A percentile compares a stretch with the other conserved stretches of the same genome.
Evolutionary conservation across 2,888 invertebrate genomes (phyloP).

Genomic region (Andrena bicolor): DNA sequence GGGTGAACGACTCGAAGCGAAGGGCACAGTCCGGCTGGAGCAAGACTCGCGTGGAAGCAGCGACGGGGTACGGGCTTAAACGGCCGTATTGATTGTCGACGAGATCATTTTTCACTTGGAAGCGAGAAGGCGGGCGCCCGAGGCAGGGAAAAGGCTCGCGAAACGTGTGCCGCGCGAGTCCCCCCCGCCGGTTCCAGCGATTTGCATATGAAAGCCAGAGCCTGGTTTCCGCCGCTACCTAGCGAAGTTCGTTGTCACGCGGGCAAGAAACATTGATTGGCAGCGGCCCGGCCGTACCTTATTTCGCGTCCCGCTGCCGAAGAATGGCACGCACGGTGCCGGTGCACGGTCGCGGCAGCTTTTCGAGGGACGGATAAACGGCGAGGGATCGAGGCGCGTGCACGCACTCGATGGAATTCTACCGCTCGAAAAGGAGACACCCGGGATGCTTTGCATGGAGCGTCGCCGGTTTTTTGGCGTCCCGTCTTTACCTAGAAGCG

Average conservation of each 20-base stretch:
- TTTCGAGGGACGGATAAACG: constrained; percentile 21
- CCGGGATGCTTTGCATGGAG: constrained; percentile 15
- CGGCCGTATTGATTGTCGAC: constrained; percentile 67
- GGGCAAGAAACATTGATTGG: constrained; percentile 55
- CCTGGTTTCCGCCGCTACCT: constrained; percentile 53
- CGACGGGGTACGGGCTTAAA: constrained; percentile 47
- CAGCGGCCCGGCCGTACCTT: constrained; percentile 48
- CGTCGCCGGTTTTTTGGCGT: constrained; percentile 5
- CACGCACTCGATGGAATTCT: constrained; percentile 22
- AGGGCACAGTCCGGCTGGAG: neutral
- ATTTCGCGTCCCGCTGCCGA: constrained; percentile 22
- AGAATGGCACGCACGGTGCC: constrained; percentile 18
- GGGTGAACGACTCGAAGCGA: neutral
- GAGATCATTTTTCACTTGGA: constrained; percentile 68
- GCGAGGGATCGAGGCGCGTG: neutral
- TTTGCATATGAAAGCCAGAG: constrained; percentile 70
- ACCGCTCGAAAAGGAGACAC: constrained; percentile 8
- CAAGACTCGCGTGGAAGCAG: neutral
- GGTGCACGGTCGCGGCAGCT: neutral
- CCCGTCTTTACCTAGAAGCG: constrained; percentile 41
- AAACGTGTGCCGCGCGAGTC: constrained; percentile 42
- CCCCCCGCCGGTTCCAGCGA: constrained; percentile 49
- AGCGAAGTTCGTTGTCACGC: constrained; percentile 60
- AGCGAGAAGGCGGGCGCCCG: constrained; percentile 48
- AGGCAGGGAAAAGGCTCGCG: constrained; percentile 48